Evolutionary conservation across 2,888 invertebrate genomes (phyloP).

Genomic region (Nudaria mundana): DNA sequence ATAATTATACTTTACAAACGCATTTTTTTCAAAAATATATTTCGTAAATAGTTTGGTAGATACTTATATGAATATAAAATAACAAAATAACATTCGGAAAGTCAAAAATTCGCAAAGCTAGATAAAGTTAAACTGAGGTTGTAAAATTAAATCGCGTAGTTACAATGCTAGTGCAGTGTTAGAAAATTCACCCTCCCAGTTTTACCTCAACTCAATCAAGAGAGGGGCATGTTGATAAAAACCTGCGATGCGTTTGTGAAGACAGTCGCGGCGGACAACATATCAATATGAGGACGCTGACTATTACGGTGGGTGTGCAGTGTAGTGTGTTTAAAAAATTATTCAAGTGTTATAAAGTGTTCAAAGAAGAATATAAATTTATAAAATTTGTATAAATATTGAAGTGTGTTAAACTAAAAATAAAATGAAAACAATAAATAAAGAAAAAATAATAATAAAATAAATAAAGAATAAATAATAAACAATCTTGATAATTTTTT

Average conservation of each 20-base stretch:
- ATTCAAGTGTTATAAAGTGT: constrained; percentile 17
- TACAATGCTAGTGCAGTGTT: constrained; percentile 8
- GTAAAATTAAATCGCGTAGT: constrained; percentile 4
- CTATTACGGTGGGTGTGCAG: constrained; percentile 62
- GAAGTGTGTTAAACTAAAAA: no score
- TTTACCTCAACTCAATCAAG: constrained; percentile 29
- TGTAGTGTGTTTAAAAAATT: constrained; percentile 36
- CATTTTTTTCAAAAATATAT: no score
- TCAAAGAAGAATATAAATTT: no score
- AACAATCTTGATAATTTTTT: no score
- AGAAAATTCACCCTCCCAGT: constrained; percentile 28
- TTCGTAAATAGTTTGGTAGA: neutral
- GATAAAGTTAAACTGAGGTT: constrained; percentile 4
- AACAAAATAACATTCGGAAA: constrained; percentile 6
- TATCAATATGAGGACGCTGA: constrained; percentile 67
- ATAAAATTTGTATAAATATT: no score
- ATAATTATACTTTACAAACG: no score
- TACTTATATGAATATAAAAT: neutral
- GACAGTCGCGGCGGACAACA: constrained; percentile 64
- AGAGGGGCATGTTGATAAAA: constrained; percentile 67
- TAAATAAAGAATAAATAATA: no score
- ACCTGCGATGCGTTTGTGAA: constrained; percentile 35
- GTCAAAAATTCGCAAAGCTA: constrained; percentile 6
- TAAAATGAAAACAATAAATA: neutral
- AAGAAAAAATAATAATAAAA: no score